These are phyloP conservation scores for Ispidina picta DNA, from an alignment of 2,797 vertebrate species.

Conservation along the genomic window DNA sequence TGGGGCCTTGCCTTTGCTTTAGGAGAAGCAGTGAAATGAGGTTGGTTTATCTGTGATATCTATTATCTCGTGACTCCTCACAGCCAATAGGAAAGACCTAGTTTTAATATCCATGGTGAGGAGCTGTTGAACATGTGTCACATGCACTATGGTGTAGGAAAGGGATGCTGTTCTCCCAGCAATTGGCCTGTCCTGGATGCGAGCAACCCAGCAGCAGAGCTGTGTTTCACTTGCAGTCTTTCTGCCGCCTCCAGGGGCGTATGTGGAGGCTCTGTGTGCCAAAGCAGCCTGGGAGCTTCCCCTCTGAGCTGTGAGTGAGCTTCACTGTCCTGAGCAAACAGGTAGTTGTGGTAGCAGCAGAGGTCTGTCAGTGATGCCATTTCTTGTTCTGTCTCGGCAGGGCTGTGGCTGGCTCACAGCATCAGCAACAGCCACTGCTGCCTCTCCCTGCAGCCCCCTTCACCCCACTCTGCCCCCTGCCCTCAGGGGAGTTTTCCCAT, in stretches of 20 bases:
- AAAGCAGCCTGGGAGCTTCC: not conserved
- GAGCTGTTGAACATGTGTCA: accelerated
- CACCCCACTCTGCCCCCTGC: not conserved
- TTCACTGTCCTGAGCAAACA: not conserved
- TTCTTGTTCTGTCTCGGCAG: not conserved
- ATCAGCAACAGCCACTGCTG: not conserved
- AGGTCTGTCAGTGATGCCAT: not conserved
- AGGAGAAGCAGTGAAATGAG: not conserved
- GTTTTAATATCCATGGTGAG: not conserved
- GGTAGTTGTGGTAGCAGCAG: not conserved
- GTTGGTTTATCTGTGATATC: not conserved
- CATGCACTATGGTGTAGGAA: accelerated
- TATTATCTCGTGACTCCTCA: not conserved
- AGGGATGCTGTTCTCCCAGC: not conserved
- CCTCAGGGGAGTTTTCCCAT: not conserved
- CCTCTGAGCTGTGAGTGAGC: not conserved
- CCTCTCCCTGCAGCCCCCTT: not conserved
- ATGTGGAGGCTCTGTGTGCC: not conserved
- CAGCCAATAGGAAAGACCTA: not conserved
- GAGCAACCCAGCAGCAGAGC: not conserved
- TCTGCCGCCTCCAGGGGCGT: accelerated
- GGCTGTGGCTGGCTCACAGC: not conserved
- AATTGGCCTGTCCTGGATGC: not conserved
- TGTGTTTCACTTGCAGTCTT: not conserved
- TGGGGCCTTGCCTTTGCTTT: not conserved